Conservation (phyloP, 2,797 vertebrate genomes). For the Oreochromis mossambicus region DNA sequence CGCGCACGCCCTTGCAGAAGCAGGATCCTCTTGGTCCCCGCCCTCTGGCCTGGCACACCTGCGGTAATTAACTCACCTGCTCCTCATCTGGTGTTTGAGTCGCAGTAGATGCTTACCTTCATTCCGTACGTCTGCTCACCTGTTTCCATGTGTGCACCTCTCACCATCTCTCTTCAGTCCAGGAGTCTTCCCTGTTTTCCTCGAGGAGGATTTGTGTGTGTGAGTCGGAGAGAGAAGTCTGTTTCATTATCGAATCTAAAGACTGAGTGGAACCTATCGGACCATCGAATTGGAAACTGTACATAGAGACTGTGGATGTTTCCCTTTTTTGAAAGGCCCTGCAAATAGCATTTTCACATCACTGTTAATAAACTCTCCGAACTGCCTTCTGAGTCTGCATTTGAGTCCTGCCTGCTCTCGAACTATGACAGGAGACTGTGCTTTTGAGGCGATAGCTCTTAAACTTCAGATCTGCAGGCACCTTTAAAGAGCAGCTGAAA, state of each 20-base stretch:
- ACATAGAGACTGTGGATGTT: neutral
- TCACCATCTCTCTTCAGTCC: neutral
- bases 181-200: neutral
- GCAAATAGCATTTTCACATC: neutral
- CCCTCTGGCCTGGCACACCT: neutral
- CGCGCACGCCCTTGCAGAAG: neutral
- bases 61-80: neutral
- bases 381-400: neutral
- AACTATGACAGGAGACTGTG: neutral
- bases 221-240: neutral
- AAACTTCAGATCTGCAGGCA: neutral
- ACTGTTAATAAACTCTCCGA: neutral
- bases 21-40: neutral
- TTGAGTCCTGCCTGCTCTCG: neutral
- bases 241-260: neutral
- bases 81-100: neutral
- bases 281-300: neutral
- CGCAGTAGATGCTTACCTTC: fast-evolving
- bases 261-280: neutral
- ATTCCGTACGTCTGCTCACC: neutral
- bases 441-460: neutral
- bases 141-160: neutral
- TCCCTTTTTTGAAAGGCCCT: neutral
- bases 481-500: neutral
- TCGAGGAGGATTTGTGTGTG: neutral